Evolutionary conservation across 2,797 vertebrate genomes (phyloP), one percentile per base, ranked within the genome.

Genomic region (Pipistrellus pipistrellus): DNA sequence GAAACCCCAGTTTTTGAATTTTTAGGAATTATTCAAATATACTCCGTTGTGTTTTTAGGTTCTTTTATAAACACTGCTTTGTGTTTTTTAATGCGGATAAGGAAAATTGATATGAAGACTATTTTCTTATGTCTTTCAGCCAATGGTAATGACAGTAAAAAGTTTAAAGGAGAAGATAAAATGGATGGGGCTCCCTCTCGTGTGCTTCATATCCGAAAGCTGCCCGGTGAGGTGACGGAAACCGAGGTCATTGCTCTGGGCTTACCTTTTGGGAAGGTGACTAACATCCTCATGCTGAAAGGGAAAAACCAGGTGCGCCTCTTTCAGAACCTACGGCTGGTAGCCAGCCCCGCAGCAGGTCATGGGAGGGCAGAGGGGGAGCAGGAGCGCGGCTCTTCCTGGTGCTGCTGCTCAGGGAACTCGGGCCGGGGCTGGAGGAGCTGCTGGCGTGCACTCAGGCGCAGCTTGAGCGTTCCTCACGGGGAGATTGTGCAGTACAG

Each of bases 61-160:
- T 93, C 15, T 90, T 81, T 90, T 62, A 44, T 55, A 53, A 93
- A 38, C 30, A 57, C 78, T 77, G 72, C 48, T 91, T 75, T 96
- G 41, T 66, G 27, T 30, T 64, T 68, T 71, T 96, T 18, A 94
- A 94, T 8, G 53, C 59, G 82, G 46, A 30, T 92, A 66, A 92
- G 35, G 21, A 95, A 72, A 95, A 78, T 88, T 87, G 87, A 2
- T 95, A 64, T 77, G 78, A 77, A 85, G 20, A 93, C 38, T 95
- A 57, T 86, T 97, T 97, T 64, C 96, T 96, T 96, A 95, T 98
- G 85, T 98, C 75, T 98, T 97, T 98, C 99, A 98, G 99, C 99
- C 86, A 99, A 99, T 96, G 99, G 99, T 97, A 99, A 99, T 93
- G 99, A 99, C 97, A 99, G 98, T 98, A 99, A 99, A 98, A 99